Evolutionary conservation across 2,797 vertebrate genomes (phyloP), one percentile per base, ranked within the genome.

Genomic region (Craterocephalus amniculus): DNA sequence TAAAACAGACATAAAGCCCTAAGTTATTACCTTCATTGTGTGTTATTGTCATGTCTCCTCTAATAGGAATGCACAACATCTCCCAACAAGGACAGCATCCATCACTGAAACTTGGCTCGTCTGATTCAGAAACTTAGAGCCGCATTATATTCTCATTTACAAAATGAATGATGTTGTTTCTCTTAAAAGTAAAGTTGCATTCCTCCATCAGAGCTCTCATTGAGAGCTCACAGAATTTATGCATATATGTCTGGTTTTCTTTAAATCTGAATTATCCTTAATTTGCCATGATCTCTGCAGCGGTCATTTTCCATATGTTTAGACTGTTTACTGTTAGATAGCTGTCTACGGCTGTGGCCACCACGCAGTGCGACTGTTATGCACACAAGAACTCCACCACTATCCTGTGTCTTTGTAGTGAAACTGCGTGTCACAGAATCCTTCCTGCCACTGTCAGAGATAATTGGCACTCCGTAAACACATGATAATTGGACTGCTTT

Each of bases 391-490:
- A 77, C 73, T 62, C 48, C 74, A 34, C 72, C 77, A 86, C 86
- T 86, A 87, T 78, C 57, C 77, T 38, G 71, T 36, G 83, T 81
- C 87, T 91, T 89, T 85, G 83, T 88, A 72, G 82, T 80, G 83
- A 61, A 68, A 83, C 84, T 36, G 76, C 79, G 83, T 80, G 81
- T 79, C 78, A 73, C 83, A 75, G 80, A 85, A 87, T 84, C 84
- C 83, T 89, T 90, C 84, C 87, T 88, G 83, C 86, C 88, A 80
- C 87, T 84, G 89, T 87, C 87, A 78, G 89, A 84, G 91, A 91
- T 93, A 92, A 91, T 92, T 93, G 91, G 90, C 89, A 85, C 87
- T 84, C 85, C 85, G 90, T 92, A 92, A 93, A 92, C 87, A 91
- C 90, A 88, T 89, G 87, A 89, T 93, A 93, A 92, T 93, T 92